Evolutionary conservation across 2,797 vertebrate species (phyloP).

Genomic region (Antennarius maculatus): DNA sequence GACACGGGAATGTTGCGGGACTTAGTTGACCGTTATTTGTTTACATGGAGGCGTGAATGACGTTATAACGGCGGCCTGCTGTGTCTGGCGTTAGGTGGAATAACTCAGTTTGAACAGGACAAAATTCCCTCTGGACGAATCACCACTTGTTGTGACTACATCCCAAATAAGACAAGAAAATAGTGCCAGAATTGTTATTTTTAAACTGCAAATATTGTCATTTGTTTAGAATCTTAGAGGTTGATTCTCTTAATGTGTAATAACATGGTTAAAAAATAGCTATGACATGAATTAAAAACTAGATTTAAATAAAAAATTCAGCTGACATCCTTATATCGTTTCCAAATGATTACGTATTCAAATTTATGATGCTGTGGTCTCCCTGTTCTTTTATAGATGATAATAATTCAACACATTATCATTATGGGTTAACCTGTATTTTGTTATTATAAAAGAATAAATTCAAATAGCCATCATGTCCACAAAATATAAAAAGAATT

Average conservation of each 20-base stretch:
- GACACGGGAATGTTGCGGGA: not conserved
- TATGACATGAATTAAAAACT: not conserved
- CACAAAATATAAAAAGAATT: conserved; percentile 1
- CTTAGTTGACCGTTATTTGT: conserved; percentile 49
- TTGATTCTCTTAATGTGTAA: not conserved
- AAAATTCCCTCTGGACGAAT: no score
- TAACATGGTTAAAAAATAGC: not conserved
- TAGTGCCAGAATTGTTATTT: no score
- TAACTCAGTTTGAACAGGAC: no score
- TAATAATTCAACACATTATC: not conserved
- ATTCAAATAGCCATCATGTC: not conserved
- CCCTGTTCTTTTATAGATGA: conserved; percentile 45
- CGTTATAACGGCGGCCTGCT: conserved; percentile 51
- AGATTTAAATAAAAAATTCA: not conserved
- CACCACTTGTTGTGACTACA: not conserved
- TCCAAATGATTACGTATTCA: not conserved
- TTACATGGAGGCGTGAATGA: conserved; percentile 37
- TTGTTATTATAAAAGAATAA: not conserved
- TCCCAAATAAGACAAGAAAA: not conserved
- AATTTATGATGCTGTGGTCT: conserved; percentile 1
- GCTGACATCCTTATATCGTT: not conserved
- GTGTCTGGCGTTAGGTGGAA: not conserved
- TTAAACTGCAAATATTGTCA: no score
- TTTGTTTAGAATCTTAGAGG: no score
- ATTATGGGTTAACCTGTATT: not conserved